Percentiles rank a stretch among this genome's conserved stretches.
Evolutionary conservation across 2,888 invertebrate species (phyloP).

Genomic region (Herminia tarsipennalis): DNA sequence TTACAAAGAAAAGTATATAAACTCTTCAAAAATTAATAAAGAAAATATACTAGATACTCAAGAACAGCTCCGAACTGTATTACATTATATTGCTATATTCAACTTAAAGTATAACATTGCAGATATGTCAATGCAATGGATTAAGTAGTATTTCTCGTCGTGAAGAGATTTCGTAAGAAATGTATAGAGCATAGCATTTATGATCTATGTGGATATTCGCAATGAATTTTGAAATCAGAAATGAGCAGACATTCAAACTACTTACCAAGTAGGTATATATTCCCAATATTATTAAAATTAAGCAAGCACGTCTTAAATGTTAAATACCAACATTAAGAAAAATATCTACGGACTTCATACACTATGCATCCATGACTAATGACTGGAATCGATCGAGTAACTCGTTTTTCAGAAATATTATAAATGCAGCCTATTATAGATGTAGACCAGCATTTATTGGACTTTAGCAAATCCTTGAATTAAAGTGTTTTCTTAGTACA

Average conservation of each 20-base stretch:
- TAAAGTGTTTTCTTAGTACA: no score
- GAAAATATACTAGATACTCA: neutral
- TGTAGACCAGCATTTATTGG: no score
- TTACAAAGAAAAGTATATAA: no score
- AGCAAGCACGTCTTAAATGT: constrained; percentile 43
- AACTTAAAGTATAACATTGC: neutral
- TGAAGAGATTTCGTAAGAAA: constrained; percentile 15
- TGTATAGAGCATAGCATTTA: constrained; percentile 7
- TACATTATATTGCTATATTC: constrained; percentile 25
- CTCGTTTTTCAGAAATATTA: no score
- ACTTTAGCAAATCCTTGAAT: no score
- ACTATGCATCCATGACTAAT: constrained; percentile 3
- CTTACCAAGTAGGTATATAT: constrained; percentile 38
- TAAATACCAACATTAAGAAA: constrained; percentile 28
- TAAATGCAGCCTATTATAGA: no score
- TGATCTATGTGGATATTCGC: constrained; percentile 10
- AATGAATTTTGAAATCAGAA: constrained; percentile 46
- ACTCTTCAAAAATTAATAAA: no score
- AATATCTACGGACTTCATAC: neutral
- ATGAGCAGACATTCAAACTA: constrained; percentile 45
- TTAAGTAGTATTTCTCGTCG: constrained; percentile 31
- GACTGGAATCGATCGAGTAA: no score
- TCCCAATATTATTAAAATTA: constrained; percentile 38
- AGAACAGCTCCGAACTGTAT: neutral
- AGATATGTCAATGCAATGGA: constrained; percentile 10